A percentile compares a stretch with the other conserved stretches of the same genome.
Conservation (phyloP, 2,113 vertebrate genomes). For the Aptenodytes patagonicus region DNA sequence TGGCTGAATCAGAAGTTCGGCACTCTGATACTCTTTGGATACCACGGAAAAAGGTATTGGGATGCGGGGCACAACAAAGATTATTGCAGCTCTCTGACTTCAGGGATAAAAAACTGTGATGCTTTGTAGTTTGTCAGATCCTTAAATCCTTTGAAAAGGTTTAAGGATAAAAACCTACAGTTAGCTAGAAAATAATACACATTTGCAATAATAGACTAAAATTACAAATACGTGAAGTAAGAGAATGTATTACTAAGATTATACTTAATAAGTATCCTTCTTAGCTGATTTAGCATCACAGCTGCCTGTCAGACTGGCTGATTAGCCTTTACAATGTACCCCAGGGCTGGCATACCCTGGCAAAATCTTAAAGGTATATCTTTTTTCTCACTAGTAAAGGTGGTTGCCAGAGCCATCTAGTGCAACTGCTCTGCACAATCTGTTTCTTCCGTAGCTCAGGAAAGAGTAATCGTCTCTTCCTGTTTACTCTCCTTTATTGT, state of each 20-base stretch:
- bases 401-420: not conserved
- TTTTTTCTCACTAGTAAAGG: not conserved
- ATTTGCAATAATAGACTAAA: not conserved
- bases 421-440: not conserved
- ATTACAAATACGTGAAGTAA: constrained; percentile 15
- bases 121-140: constrained; percentile 55
- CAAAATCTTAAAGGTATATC: not conserved
- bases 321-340: not conserved
- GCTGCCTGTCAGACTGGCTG: not conserved
- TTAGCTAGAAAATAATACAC: not conserved
- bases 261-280: constrained; percentile 27
- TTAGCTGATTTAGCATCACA: constrained; percentile 37
- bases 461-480: not conserved
- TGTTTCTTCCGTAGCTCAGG: not conserved
- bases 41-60: not conserved
- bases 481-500: not conserved
- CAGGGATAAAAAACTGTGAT: not conserved
- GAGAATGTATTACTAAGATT: constrained; percentile 41
- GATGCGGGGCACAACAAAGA: not conserved
- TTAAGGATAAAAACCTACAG: constrained; percentile 39
- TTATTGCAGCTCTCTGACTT: not conserved
- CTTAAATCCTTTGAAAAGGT: constrained; percentile 54
- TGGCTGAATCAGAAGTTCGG: not conserved
- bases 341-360: not conserved
- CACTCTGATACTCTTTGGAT: not conserved